Evolutionary conservation across 2,888 invertebrate genomes (phyloP).

Genomic region (Drosophila mettleri): DNA sequence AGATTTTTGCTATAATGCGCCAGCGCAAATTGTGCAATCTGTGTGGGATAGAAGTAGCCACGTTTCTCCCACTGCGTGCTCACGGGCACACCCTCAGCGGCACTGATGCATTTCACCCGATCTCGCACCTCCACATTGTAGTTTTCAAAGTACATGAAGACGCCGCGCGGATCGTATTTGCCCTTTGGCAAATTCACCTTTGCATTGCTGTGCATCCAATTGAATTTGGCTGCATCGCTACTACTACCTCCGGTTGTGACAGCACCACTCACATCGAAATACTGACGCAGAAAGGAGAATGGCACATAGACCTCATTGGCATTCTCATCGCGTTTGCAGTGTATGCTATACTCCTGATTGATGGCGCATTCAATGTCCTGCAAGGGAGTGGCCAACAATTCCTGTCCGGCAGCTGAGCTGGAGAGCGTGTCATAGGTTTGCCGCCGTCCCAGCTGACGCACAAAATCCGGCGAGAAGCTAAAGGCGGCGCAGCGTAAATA

Average conservation of each 20-base stretch:
- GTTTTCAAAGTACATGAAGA: constrained; percentile 98
- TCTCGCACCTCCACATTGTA: constrained; percentile 98
- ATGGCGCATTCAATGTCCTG: constrained; percentile 94
- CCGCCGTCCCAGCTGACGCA: constrained; percentile 79
- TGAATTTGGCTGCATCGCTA: constrained; percentile 89
- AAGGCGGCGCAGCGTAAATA: constrained; percentile 92
- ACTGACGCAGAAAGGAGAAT: constrained; percentile 95
- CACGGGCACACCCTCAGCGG: constrained; percentile 96
- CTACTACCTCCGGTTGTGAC: constrained; percentile 83
- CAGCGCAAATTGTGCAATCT: constrained; percentile 98
- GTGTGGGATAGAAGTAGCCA: constrained; percentile 99
- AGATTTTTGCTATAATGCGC: constrained; percentile 98
- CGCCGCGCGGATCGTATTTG: constrained; percentile 94
- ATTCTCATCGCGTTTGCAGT: constrained; percentile 92
- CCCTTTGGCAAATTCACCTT: constrained; percentile 95
- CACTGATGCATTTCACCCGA: constrained; percentile 98
- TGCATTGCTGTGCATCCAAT: constrained; percentile 97
- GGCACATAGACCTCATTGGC: constrained; percentile 93
- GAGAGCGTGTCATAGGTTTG: constrained; percentile 28
- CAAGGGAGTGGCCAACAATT: constrained; percentile 31
- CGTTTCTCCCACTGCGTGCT: constrained; percentile 98
- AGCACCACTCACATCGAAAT: constrained; percentile 97
- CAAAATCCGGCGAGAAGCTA: constrained; percentile 81
- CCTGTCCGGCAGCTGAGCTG: constrained; percentile 35
- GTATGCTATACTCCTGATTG: constrained; percentile 93